Conservation (phyloP, 2,797 vertebrate genomes). For the Gambelia wislizenii region DNA sequence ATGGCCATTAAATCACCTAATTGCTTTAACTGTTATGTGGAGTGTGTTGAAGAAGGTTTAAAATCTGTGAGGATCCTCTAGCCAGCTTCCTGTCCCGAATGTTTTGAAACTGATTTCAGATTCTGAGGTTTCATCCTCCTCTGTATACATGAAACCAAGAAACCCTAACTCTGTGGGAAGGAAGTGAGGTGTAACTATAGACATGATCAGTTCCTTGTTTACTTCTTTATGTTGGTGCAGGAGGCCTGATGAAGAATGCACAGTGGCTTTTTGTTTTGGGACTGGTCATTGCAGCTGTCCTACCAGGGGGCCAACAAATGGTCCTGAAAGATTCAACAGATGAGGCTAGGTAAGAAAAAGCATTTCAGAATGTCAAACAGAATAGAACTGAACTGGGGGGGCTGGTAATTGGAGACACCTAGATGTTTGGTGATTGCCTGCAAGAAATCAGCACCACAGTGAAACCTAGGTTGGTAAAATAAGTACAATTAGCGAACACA, state of each 20-base stretch:
- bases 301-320: slow-evolving; percentile 68
- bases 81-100: no score
- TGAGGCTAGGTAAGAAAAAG: slow-evolving; percentile 56
- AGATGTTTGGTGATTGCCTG: neutral
- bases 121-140: neutral
- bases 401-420: no score
- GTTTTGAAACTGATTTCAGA: neutral
- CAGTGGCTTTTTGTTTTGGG: slow-evolving; percentile 48
- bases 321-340: slow-evolving; percentile 62
- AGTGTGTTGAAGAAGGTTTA: neutral
- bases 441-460: neutral
- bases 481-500: no score
- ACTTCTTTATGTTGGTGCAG: slow-evolving; percentile 15
- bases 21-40: neutral
- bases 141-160: neutral
- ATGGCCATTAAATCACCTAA: neutral
- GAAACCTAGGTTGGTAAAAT: no score
- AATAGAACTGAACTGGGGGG: neutral
- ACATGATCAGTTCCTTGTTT: accelerated
- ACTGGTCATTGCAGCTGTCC: slow-evolving; percentile 71
- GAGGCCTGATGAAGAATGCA: slow-evolving; percentile 42
- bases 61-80: neutral
- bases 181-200: neutral
- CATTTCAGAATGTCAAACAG: neutral
- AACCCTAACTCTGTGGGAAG: neutral